Evolutionary conservation across 2,797 vertebrate genomes (phyloP).

Genomic region (Hephaestus fuliginosus): DNA sequence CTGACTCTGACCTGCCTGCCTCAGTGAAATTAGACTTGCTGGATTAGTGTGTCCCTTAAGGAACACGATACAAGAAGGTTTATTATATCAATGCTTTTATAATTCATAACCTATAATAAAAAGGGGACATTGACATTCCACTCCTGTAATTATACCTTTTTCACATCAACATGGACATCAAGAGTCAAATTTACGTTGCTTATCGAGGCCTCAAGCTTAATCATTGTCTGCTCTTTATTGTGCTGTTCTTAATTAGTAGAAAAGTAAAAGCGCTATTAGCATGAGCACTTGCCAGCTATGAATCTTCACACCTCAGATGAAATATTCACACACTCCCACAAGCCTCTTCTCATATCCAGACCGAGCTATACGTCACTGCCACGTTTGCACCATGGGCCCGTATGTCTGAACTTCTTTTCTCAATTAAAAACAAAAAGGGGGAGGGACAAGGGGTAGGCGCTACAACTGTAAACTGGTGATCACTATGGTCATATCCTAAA

Average conservation of each 20-base stretch:
- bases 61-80: not conserved
- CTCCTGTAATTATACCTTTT: not conserved
- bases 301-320: constrained; percentile 62
- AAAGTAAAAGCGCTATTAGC: constrained; percentile 37
- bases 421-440: constrained; percentile 23
- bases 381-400: constrained; percentile 18
- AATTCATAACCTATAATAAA: not conserved
- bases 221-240: constrained; percentile 16
- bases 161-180: constrained; percentile 3
- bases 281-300: constrained; percentile 45
- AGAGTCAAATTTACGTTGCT: constrained; percentile 4
- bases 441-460: not conserved
- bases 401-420: constrained; percentile 37
- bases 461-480: constrained; percentile 1
- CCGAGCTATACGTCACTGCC: constrained; percentile 45
- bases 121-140: not conserved
- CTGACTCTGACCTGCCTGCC: constrained; percentile 16
- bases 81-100: not conserved
- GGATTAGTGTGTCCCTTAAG: not conserved
- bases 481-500: not conserved
- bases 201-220: not conserved
- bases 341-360: constrained; percentile 54
- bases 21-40: constrained; percentile 8
- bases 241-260: constrained; percentile 30
- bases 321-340: constrained; percentile 72